Base-by-base conservation (phyloP, 2,888 invertebrate genomes). In the Drosophila atroscutellata region DNA sequence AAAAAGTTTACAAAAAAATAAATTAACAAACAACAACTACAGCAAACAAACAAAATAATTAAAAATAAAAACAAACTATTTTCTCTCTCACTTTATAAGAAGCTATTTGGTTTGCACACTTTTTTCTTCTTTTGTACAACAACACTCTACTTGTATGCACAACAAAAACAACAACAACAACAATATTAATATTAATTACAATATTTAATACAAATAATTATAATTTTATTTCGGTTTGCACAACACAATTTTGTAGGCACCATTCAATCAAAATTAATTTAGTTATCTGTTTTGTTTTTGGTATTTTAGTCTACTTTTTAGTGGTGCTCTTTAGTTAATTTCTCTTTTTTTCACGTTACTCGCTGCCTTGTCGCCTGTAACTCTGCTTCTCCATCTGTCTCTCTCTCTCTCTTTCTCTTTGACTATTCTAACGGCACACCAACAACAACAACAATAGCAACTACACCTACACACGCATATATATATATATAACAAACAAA, bases 71-170 rank as follows among this genome's bases (percentile, higher is more conserved):
- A 72, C 63, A 77, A 45, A 66, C 65, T 57, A 64, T 57, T 52
- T 55, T 60, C 45, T 72, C 32, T 59, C 55, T 65, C 36, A 37
- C 57, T 56, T 67, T 61, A 49, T 45, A 32, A 60, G 50, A 72
- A 66, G 66, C 73, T 78, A 70, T 60, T 77, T 81, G 76, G 75
- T 76, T 78, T 75, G 70, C 67, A 72, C 66, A 57, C 59, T 72
- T 32, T 11, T 72, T 54, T 70, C 8, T 42, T 66, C 45, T 59
- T 65, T 64, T 63, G 60, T 75, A 62, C 63, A 62, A 56, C 47
- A 34, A 59, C 59, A 58, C 20, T 75, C 32, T 60, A n/a, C 36
- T 71, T 66, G 71, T 76, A 75, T 75, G 65, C 66, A 67, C 77
- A 58, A 64, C 42, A 57, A 60, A 24, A 30, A 30, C 30, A 55